These are phyloP conservation scores for Schlechtendalia chinensis DNA, from an alignment of 1,140 invertebrate species.

Conservation along the genomic window DNA sequence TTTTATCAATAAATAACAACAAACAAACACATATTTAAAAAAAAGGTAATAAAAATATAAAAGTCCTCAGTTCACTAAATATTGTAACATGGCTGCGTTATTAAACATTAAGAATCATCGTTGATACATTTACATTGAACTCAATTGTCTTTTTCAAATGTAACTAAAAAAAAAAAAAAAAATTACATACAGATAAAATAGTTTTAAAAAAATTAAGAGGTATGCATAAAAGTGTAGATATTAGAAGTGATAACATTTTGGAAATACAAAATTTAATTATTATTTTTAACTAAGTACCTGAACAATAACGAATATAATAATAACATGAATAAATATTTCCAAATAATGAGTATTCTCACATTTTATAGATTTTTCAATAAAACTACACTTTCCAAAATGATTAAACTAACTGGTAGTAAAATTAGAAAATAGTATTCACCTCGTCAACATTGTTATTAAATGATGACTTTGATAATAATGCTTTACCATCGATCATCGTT, in stretches of 20 bases:
- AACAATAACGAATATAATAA: too few relatives aligned
- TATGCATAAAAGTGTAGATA: too few relatives aligned
- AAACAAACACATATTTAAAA: neutral
- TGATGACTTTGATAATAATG: conserved; percentile 3
- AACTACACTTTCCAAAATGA: too few relatives aligned
- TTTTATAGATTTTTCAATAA: too few relatives aligned
- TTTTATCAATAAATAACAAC: neutral
- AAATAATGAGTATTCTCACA: too few relatives aligned
- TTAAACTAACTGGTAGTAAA: neutral
- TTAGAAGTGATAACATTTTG: too few relatives aligned
- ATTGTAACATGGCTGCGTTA: too few relatives aligned
- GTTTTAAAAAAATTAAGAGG: neutral
- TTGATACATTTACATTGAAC: neutral
- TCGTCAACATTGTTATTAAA: conserved; percentile 18
- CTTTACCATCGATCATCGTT: conserved; percentile 19
- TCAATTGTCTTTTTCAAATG: neutral
- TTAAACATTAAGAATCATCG: neutral
- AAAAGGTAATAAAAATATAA: neutral
- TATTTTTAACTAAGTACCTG: too few relatives aligned
- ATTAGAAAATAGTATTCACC: neutral
- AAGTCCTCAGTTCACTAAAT: neutral
- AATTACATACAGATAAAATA: neutral
- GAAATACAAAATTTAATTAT: too few relatives aligned
- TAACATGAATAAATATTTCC: too few relatives aligned
- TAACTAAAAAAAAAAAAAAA: neutral